Evolutionary conservation across 2,113 vertebrate genomes (phyloP).

Genomic region (Scatophagus argus): DNA sequence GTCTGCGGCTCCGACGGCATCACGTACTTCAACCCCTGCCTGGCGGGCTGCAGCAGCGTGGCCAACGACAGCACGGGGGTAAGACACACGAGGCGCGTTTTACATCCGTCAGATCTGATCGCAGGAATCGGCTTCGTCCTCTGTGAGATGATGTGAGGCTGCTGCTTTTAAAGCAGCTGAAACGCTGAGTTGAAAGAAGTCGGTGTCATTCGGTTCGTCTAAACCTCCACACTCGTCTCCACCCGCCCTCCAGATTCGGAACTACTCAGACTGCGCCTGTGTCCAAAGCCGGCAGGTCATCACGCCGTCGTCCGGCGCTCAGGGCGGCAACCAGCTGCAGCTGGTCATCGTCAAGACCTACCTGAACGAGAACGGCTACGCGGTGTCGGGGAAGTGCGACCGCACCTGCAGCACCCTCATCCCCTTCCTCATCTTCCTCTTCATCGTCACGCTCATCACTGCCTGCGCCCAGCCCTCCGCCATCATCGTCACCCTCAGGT

Average conservation of each 20-base stretch:
- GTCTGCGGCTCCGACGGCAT: conserved; percentile 99
- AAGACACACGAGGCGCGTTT: conserved; percentile 51
- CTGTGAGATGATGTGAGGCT: no score
- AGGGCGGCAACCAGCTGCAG: conserved; percentile 91
- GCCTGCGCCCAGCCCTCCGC: conserved; percentile 97
- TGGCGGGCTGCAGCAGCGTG: conserved; percentile 93
- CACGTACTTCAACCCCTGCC: conserved; percentile 98
- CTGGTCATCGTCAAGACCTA: conserved; percentile 98
- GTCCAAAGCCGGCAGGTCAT: conserved; percentile 98
- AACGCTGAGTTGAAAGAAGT: background rate
- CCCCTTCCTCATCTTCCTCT: conserved; percentile 97
- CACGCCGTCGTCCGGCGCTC: conserved; percentile 90
- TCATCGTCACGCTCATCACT: conserved; percentile 98
- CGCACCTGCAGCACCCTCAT: conserved; percentile 96
- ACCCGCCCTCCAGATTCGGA: conserved; percentile 84
- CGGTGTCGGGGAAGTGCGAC: conserved; percentile 94
- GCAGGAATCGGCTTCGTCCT: no score
- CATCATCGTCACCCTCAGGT: conserved; percentile 99
- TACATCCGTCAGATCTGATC: no score
- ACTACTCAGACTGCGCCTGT: conserved; percentile 97
- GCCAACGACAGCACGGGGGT: conserved; percentile 94
- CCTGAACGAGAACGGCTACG: conserved; percentile 95
- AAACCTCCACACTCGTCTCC: background rate
- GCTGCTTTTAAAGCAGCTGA: no score
- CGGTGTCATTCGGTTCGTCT: background rate